Percentiles rank a stretch among this genome's conserved stretches.
Evolutionary conservation across 2,888 invertebrate genomes (phyloP).

Genomic region (Anticlea derivata): DNA sequence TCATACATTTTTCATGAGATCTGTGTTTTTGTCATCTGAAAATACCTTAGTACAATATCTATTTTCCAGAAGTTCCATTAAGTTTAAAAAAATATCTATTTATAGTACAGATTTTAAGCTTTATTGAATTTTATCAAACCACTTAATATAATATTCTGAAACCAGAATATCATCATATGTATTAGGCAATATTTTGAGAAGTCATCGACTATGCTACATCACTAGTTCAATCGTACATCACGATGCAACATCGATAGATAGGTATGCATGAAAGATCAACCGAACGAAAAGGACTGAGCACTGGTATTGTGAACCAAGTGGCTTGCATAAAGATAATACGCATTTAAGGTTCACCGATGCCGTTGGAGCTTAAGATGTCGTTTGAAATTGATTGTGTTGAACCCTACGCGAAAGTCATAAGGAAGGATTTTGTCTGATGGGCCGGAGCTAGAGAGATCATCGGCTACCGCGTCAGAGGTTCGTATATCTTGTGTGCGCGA

Average conservation of each 20-base stretch:
- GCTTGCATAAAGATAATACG: conserved; percentile 83
- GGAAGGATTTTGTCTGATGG: conserved; percentile 49
- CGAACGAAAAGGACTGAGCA: conserved; percentile 69
- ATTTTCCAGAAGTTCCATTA: too few relatives aligned
- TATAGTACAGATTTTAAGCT: too few relatives aligned
- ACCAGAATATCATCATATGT: too few relatives aligned
- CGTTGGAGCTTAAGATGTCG: conserved; percentile 59
- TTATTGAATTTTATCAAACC: too few relatives aligned
- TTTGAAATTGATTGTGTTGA: conserved; percentile 43
- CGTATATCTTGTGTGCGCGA: conserved; percentile 83
- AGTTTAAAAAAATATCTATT: too few relatives aligned
- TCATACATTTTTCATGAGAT: conserved; percentile 6
- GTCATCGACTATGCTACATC: conserved; percentile 48
- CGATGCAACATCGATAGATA: conserved; percentile 75
- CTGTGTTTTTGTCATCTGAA: not conserved
- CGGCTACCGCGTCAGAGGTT: conserved; percentile 74
- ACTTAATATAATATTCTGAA: too few relatives aligned
- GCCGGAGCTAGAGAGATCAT: conserved; percentile 60
- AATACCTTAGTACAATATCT: too few relatives aligned
- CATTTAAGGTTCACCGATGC: conserved; percentile 69
- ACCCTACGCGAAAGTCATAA: conserved; percentile 54
- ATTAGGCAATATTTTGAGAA: conserved; percentile 1
- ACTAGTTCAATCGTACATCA: conserved; percentile 61
- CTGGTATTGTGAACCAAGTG: conserved; percentile 80
- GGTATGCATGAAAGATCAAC: conserved; percentile 74